Evolutionary conservation across 2,888 invertebrate species (phyloP), one percentile per base, ranked within the genome.

Genomic region (Epirrhoe tristata): DNA sequence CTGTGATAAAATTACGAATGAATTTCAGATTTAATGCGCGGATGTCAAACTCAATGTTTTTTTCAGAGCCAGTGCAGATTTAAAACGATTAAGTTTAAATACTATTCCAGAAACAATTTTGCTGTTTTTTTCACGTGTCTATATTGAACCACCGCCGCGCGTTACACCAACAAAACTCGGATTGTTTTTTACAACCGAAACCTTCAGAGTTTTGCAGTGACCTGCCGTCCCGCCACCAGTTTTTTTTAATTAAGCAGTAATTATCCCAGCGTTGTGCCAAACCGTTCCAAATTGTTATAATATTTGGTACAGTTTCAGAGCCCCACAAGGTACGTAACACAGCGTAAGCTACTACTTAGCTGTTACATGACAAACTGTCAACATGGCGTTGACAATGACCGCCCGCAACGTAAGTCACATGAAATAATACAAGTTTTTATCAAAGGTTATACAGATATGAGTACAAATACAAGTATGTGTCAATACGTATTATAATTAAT

Each of bases 271-370:
- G 77, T 75, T 83, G 79, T 86, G 87, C 87, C 81, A 77, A 74
- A 80, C 81, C 79, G 76, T 83, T 78, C 79, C 84, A 85, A 84
- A 84, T 71, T 70, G 63, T 71, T 64, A 67, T 65, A n/a, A 70
- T 67, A 68, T 81, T 88, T 82, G 84, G 82, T 85, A 87, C 78
- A 80, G 78, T 75, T 75, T 31, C 6, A 39, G 76, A 90, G 91
- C 91, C 92, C 92, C 90, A 90, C 82, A 71, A 88, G 85, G 88
- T 85, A 92, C 91, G 90, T 85, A 83, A 91, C 92, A 93, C 91
- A 91, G 91, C 91, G 86, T 85, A 89, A 90, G 87, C 90, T 88
- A 87, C 81, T 77, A 82, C 87, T 87, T 87, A 90, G 89, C 91
- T 89, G 91, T 91, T 90, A 90, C 82, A 58, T 52, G 53, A 31